These are phyloP conservation scores for Xyrichtys novacula DNA, from an alignment of 2,797 vertebrate genomes.

Conservation along the genomic window DNA sequence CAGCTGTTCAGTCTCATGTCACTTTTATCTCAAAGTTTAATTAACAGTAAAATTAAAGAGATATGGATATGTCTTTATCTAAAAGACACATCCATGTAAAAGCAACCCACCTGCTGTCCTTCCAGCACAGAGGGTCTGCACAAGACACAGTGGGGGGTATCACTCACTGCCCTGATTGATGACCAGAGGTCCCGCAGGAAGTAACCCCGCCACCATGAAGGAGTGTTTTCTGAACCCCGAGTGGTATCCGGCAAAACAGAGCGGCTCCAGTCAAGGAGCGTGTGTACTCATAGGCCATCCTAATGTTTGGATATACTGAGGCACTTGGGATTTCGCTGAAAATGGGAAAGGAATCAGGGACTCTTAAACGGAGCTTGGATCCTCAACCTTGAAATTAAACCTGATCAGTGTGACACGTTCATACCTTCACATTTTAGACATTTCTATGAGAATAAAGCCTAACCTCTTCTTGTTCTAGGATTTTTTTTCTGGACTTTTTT, in stretches of 20 bases:
- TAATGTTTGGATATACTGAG: slow-evolving; percentile 78
- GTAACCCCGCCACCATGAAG: slow-evolving; percentile 85
- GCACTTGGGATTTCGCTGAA: slow-evolving; percentile 63
- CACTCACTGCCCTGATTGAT: slow-evolving; percentile 83
- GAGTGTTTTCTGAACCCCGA: slow-evolving; percentile 84
- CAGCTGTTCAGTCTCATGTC: not conserved
- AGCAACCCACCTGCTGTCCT: slow-evolving; percentile 76
- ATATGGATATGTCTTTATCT: slow-evolving; percentile 36
- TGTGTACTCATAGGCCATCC: slow-evolving; percentile 76
- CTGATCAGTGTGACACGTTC: slow-evolving; percentile 4
- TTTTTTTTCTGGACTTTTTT: not conserved
- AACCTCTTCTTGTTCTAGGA: not conserved
- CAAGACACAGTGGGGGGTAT: slow-evolving; percentile 74
- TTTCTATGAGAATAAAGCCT: not conserved
- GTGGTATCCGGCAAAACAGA: slow-evolving; percentile 85
- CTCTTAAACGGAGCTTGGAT: slow-evolving; percentile 47
- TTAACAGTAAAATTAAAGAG: slow-evolving; percentile 3
- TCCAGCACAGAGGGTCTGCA: slow-evolving; percentile 66
- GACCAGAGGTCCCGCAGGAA: slow-evolving; percentile 82
- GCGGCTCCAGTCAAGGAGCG: slow-evolving; percentile 72
- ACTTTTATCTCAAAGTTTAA: not conserved
- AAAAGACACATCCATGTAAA: slow-evolving; percentile 48
- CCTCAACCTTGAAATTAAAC: slow-evolving; percentile 14
- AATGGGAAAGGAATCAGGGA: slow-evolving; percentile 48
- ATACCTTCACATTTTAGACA: not conserved